Evolutionary conservation across 2,113 vertebrate genomes (phyloP).

Genomic region (Nothobranchius furzeri): DNA sequence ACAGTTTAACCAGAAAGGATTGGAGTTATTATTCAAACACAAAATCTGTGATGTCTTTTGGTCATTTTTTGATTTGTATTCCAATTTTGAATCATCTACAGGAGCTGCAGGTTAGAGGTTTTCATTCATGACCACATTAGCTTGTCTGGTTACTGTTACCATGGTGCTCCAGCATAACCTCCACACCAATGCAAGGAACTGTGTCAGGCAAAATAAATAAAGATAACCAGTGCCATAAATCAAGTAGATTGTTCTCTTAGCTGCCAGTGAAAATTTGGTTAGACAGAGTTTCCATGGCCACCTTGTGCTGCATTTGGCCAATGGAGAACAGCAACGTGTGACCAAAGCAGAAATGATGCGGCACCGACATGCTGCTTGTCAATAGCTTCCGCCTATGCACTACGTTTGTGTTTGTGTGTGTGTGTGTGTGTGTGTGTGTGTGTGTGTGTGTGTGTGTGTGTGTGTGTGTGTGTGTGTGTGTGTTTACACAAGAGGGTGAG

Average conservation of each 20-base stretch:
- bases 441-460: slow-evolving; percentile 4
- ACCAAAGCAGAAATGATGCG: slow-evolving; percentile 31
- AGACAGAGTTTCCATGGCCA: slow-evolving; percentile 34
- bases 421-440: not conserved
- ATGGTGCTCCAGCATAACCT: not conserved
- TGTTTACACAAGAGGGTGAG: not conserved
- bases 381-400: slow-evolving; percentile 19
- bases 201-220: not conserved
- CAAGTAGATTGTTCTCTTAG: slow-evolving; percentile 14
- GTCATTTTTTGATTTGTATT: too few relatives aligned
- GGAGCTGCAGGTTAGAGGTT: not conserved
- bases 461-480: not conserved
- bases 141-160: slow-evolving; percentile 6
- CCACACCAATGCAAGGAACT: slow-evolving; percentile 2
- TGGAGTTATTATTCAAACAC: slow-evolving; percentile 9
- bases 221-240: not conserved
- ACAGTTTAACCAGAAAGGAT: slow-evolving; percentile 37
- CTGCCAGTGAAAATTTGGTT: slow-evolving; percentile 22
- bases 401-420: slow-evolving; percentile 5
- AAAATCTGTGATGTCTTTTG: not conserved
- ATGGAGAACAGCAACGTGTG: slow-evolving; percentile 30
- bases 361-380: slow-evolving; percentile 38
- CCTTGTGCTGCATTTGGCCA: slow-evolving; percentile 33
- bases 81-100: not conserved
- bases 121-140: slow-evolving; percentile 1